Evolutionary conservation across 64 coral and sea anemone genomes (phyloP).

Genomic region (Dendrophyllia cribrosa): DNA sequence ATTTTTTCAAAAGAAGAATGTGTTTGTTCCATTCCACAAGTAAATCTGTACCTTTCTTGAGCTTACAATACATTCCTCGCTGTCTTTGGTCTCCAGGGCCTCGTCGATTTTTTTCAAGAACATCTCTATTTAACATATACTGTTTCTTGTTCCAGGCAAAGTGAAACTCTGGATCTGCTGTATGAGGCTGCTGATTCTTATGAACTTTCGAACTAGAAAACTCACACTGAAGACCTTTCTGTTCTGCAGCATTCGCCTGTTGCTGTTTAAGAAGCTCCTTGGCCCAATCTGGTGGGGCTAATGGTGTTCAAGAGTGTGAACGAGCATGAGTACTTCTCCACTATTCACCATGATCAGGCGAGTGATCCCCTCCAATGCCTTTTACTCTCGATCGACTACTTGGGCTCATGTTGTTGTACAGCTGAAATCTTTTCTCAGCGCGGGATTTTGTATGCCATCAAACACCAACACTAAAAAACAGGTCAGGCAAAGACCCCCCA

Average conservation of each 20-base stretch:
- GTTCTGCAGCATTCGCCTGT: background rate
- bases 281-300: background rate
- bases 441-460: background rate
- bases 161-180: background rate
- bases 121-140: background rate
- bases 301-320: background rate
- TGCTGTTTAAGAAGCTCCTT: slow-evolving; percentile 4
- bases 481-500: background rate
- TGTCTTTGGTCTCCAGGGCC: background rate
- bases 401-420: background rate
- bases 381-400: background rate
- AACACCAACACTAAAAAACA: background rate
- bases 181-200: background rate
- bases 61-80: background rate
- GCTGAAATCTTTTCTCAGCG: background rate
- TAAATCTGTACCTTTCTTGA: background rate
- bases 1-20: no score
- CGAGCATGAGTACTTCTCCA: background rate
- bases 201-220: background rate
- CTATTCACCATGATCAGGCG: background rate
- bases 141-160: background rate
- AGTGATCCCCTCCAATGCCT: background rate
- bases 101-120: background rate
- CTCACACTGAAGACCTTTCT: background rate
- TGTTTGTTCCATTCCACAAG: background rate